Evolutionary conservation across 2,113 vertebrate genomes (phyloP), one percentile per base, ranked within the genome.

Genomic region (Gnathonemus echidnorhynchus): DNA sequence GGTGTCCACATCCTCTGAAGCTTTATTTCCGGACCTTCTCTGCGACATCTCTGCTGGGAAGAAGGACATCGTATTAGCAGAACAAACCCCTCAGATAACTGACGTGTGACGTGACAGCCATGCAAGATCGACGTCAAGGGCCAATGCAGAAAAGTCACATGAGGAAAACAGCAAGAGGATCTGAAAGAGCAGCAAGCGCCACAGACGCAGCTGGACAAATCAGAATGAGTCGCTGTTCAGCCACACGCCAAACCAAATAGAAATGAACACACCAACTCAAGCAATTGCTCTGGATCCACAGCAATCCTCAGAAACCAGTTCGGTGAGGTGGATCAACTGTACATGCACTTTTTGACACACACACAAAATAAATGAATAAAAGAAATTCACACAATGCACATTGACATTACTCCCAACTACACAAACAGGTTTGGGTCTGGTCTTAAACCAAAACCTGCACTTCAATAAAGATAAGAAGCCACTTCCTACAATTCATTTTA

Each of bases 11-110:
- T n/a, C 42, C 24, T 92, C 91, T 0, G 0, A 0, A 0, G 50
- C 77, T 0, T 52, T 83, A 74, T 3, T 92, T 50, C 88, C 91
- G 9, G 1, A 0, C 2, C 90, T 93, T 88, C 83, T 93, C 2
- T 90, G 92, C 92, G 93, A 91, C 87, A 88, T 92, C 0, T 58
- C 19, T 70, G 10, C 13, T 3, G 3, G 46, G 24, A 83, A 46
- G 0, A 1, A 88, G 21, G 21, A 53, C 70, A 31, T 27, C 5
- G 6, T 24, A 10, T 86, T n/a, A 86, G 45, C 5, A 42, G 35
- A 19, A 42, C 74, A 80, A 80, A 42, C 17, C 15, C 35, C 74
- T 80, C 35, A 42, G 74, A 17, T 3, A 77, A 39, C 70, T 17
- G 11, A 31, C 11, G 8, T 27, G 58, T 66, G 58, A 62, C 2